Evolutionary conservation across 1,140 invertebrate species (phyloP).

Genomic region (Catajapyx aquilonaris): DNA sequence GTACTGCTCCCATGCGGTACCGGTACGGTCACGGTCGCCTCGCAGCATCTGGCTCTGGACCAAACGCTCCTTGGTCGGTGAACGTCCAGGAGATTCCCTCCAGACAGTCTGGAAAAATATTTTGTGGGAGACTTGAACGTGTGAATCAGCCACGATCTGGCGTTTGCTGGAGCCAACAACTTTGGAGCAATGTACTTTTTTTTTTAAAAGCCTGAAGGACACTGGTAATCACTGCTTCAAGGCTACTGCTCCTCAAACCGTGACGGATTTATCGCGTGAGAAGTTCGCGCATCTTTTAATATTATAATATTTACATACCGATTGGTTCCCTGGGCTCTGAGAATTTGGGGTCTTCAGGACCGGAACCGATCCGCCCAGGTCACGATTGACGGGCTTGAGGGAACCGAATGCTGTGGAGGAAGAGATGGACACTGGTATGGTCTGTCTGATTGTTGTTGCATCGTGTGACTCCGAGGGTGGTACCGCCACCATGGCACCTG

Average conservation of each 20-base stretch:
- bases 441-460: conserved; percentile 5
- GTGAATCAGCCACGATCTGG: too few relatives aligned
- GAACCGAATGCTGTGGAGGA: not conserved
- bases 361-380: conserved; percentile 1
- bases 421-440: not conserved
- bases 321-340: conserved; percentile 3
- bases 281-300: too few relatives aligned
- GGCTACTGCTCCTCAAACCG: too few relatives aligned
- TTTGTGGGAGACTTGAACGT: not conserved
- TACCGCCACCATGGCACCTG: too few relatives aligned
- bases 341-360: conserved; percentile 1
- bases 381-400: not conserved
- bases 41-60: conserved; percentile 8
- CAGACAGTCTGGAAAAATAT: not conserved
- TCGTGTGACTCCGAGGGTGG: too few relatives aligned
- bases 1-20: conserved; percentile 11
- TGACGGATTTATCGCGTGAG: too few relatives aligned
- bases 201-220: too few relatives aligned
- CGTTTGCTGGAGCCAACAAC: too few relatives aligned
- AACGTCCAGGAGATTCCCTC: conserved; percentile 3
- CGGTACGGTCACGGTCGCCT: conserved; percentile 8
- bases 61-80: conserved; percentile 8
- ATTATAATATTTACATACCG: too few relatives aligned
- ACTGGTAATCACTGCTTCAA: too few relatives aligned
- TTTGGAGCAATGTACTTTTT: too few relatives aligned